Base-by-base conservation (phyloP, 2,888 invertebrate species). In the Bruchidius siliquastri region DNA sequence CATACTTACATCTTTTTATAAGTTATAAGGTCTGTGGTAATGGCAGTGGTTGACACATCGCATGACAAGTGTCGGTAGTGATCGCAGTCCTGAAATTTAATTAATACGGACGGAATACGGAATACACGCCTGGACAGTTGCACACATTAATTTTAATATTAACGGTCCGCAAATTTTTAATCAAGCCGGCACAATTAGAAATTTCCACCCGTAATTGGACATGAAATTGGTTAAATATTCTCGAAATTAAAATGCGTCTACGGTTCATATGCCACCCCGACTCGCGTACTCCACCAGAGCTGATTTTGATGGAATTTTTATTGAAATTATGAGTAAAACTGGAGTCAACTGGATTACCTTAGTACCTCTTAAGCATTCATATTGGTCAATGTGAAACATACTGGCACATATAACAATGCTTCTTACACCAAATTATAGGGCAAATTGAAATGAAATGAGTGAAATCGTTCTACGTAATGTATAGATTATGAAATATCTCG, bases 151-250 rank as follows among this genome's bases (percentile, higher is more conserved):
- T 83, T 84, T 82, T 82, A 83, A 83, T 85, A 84, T 83, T 82
- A 83, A 83, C 82, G 83, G 78, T 77, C 81, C 78, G 80, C 82
- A 83, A 83, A 83, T 84, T 84, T 84, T 84, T 84, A 83, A 84
- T 84, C 83, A 83, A 83, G 80, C 80, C 78, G 71, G 75, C 78
- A 77, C 82, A 82, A 82, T 83, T 82, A 81, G 82, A 82, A 82
- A 49, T 81, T 81, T 76, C 80, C 78, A 80, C 79, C 77, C 80
- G 78, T 78, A 78, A 81, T 82, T 82, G 80, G 80, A 81, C 80
- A 78, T 79, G 76, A 80, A 80, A 83, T 82, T 81, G 82, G 80
- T 81, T 76, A 81, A 82, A 81, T 81, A 80, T 81, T 79, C 79
- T 75, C 79, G 79, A 80, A 81, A 82, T 83, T 81, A 78, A 78